Conservation (phyloP, 2,113 vertebrate genomes). For the Fregata magnificens region DNA sequence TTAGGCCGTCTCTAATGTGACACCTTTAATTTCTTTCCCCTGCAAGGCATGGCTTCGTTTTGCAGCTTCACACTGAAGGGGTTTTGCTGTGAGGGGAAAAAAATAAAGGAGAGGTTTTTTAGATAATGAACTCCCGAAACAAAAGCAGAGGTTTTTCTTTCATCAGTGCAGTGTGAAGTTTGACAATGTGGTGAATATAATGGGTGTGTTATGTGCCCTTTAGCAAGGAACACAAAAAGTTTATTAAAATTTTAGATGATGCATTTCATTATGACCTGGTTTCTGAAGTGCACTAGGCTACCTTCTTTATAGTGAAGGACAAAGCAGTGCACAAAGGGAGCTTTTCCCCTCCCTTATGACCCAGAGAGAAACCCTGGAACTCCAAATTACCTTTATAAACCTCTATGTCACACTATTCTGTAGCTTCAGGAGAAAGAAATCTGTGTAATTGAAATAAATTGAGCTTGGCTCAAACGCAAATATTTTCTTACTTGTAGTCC, state of each 20-base stretch:
- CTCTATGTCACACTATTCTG: background rate
- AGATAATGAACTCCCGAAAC: background rate
- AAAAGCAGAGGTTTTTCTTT: background rate
- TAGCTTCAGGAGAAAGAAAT: background rate
- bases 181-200: background rate
- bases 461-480: background rate
- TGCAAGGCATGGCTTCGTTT: background rate
- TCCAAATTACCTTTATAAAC: background rate
- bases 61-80: background rate
- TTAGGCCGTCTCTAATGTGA: background rate
- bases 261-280: background rate
- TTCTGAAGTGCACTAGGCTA: background rate
- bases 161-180: background rate
- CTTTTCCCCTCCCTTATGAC: background rate
- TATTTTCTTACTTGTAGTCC: background rate
- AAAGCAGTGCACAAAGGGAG: background rate
- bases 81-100: background rate
- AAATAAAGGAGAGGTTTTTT: background rate
- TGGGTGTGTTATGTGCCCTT: background rate
- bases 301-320: background rate
- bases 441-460: background rate
- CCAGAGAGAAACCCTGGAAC: background rate
- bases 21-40: background rate
- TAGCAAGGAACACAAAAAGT: slow-evolving; percentile 5
- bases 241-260: slow-evolving; percentile 29